Conservation (phyloP, 2,888 invertebrate genomes). For the Leptinotarsa peninsularis region DNA sequence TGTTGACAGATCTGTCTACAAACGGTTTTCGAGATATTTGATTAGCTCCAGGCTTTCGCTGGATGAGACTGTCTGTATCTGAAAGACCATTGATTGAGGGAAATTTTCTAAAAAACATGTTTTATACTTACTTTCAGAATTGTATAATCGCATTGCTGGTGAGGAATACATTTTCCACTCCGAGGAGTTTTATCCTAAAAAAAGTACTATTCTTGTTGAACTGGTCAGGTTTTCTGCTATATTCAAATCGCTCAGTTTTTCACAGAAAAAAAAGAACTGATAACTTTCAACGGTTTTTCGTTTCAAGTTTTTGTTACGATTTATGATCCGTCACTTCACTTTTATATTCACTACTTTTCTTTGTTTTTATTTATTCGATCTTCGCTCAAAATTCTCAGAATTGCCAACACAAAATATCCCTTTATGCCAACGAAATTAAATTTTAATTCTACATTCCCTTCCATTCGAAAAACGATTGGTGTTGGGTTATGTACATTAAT, state of each 20-base stretch:
- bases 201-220: background rate
- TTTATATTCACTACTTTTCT: too few species aligned
- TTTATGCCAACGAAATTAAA: too few species aligned
- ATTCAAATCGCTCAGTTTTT: slow-evolving; percentile 4
- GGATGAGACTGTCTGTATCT: slow-evolving; percentile 46
- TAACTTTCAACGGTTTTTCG: background rate
- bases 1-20: slow-evolving; percentile 52
- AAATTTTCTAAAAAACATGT: background rate
- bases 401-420: too few species aligned
- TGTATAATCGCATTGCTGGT: slow-evolving; percentile 15
- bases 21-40: slow-evolving; percentile 52
- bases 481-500: too few species aligned
- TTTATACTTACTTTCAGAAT: slow-evolving; percentile 21
- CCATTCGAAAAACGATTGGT: too few species aligned
- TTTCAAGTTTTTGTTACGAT: slow-evolving; percentile 4
- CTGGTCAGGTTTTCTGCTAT: background rate
- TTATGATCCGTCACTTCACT: too few species aligned
- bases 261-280: background rate
- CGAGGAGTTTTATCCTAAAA: background rate
- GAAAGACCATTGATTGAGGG: background rate
- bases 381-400: too few species aligned
- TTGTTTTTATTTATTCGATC: too few species aligned
- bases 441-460: too few species aligned
- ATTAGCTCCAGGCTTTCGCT: slow-evolving; percentile 48
- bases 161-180: slow-evolving; percentile 18